These are phyloP conservation scores for Salvelinus fontinalis DNA, from an alignment of 2,113 vertebrate species.

Conservation along the genomic window DNA sequence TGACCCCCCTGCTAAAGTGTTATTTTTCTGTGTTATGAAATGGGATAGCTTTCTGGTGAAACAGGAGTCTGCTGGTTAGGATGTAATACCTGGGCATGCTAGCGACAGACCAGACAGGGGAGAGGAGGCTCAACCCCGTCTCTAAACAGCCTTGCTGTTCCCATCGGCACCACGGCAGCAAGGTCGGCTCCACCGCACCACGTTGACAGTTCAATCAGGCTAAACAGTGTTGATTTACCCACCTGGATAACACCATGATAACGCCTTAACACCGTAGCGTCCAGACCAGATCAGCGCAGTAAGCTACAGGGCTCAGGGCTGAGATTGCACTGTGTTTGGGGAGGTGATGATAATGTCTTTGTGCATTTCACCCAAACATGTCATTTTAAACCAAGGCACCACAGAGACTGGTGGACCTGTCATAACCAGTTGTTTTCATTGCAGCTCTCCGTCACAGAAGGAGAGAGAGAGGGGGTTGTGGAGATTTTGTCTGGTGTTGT, in stretches of 20 bases:
- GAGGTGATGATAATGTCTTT: conserved; percentile 73
- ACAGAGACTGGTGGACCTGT: conserved; percentile 59
- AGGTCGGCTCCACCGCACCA: conserved; percentile 32
- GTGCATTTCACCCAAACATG: conserved; percentile 76
- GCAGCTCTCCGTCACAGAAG: conserved; percentile 19
- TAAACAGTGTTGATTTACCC: conserved; percentile 70
- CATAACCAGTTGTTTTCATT: conserved; percentile 59
- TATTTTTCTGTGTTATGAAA: conserved; percentile 80
- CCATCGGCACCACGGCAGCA: conserved; percentile 1
- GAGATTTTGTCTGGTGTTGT: neutral
- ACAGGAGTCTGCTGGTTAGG: conserved; percentile 67
- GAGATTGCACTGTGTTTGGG: conserved; percentile 69
- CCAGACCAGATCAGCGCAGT: conserved; percentile 14
- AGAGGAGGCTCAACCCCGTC: conserved; percentile 64
- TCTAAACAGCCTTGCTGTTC: conserved; percentile 59
- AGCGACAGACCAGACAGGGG: conserved; percentile 43
- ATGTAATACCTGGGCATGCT: conserved; percentile 72
- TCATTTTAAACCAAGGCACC: conserved; percentile 65
- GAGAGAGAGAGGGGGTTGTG: conserved; percentile 11
- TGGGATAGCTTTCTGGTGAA: conserved; percentile 77
- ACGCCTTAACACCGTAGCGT: conserved; percentile 43
- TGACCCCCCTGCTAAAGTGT: conserved; percentile 76
- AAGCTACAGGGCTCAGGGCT: neutral
- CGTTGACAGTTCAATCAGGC: conserved; percentile 74
- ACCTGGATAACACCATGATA: conserved; percentile 56